A percentile compares a stretch with the other conserved stretches of the same genome.
Evolutionary conservation across 2,888 invertebrate species (phyloP).

Genomic region (Lumbricus terrestris): DNA sequence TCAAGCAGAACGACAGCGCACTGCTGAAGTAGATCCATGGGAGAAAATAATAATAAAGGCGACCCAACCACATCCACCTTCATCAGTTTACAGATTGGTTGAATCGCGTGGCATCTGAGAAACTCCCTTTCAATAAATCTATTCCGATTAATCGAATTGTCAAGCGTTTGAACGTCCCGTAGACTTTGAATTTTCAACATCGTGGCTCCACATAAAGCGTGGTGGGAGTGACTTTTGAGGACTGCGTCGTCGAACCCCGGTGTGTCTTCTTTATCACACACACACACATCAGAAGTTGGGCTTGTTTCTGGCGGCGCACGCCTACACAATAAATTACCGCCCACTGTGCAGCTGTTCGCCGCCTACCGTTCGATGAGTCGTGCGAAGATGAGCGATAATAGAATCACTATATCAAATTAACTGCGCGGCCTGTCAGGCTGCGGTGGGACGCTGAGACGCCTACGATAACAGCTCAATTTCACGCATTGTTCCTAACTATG

Average conservation of each 20-base stretch:
- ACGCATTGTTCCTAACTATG: not conserved
- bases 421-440: not conserved
- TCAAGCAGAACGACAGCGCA: not conserved
- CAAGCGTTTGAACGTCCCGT: not conserved
- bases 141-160: constrained; percentile 1
- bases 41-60: not conserved
- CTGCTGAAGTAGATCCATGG: not conserved
- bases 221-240: not conserved
- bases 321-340: not conserved
- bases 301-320: not conserved
- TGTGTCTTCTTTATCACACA: too few species aligned
- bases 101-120: not conserved
- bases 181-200: not conserved
- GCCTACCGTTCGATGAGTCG: not conserved
- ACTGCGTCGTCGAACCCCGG: not conserved
- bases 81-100: too few species aligned
- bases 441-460: not conserved
- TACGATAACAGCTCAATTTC: not conserved
- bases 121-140: constrained; percentile 17
- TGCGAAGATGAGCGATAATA: constrained; percentile 5
- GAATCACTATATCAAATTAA: constrained; percentile 13
- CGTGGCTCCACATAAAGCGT: not conserved
- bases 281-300: not conserved
- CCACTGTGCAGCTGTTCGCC: constrained; percentile 10
- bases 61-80: not conserved